Evolutionary conservation across 2,113 vertebrate species (phyloP).

Genomic region (Thunnus thynnus): DNA sequence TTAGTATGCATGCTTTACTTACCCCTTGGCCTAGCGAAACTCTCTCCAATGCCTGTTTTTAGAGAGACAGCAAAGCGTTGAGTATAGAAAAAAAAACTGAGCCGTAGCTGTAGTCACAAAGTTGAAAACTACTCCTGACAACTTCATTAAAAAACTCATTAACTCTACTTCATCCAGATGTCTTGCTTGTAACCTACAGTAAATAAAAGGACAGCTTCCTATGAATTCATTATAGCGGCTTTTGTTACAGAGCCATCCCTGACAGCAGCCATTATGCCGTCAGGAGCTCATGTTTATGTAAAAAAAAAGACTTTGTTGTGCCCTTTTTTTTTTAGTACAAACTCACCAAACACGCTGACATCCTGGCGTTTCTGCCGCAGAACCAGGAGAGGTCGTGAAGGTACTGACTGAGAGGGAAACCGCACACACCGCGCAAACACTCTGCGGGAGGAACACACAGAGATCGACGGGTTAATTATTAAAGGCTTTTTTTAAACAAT

Average conservation of each 20-base stretch:
- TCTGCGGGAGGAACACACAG: slow-evolving; percentile 84
- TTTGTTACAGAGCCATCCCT: background rate
- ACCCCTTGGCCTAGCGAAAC: slow-evolving; percentile 83
- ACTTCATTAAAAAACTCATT: background rate
- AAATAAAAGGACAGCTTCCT: background rate
- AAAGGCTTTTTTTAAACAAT: background rate
- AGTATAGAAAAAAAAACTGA: background rate
- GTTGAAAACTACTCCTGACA: background rate
- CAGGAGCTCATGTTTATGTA: background rate
- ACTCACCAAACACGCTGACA: slow-evolving; percentile 97
- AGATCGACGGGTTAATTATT: slow-evolving; percentile 1
- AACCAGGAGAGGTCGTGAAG: slow-evolving; percentile 89
- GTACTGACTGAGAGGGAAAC: slow-evolving; percentile 95
- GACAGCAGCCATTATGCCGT: background rate
- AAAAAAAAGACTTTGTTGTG: slow-evolving; percentile 17
- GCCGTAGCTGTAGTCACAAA: background rate
- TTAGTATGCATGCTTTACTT: slow-evolving; percentile 48
- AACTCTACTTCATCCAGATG: background rate
- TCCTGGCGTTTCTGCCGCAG: slow-evolving; percentile 95
- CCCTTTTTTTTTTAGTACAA: slow-evolving; percentile 22
- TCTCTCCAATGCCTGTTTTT: slow-evolving; percentile 83
- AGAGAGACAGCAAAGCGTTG: background rate
- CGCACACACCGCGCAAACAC: slow-evolving; percentile 78
- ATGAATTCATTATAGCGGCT: background rate
- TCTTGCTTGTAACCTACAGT: background rate